phyloP scores from a whole-genome alignment of 2,888 invertebrate genomes.

The Cryptosula pallasiana region DNA sequence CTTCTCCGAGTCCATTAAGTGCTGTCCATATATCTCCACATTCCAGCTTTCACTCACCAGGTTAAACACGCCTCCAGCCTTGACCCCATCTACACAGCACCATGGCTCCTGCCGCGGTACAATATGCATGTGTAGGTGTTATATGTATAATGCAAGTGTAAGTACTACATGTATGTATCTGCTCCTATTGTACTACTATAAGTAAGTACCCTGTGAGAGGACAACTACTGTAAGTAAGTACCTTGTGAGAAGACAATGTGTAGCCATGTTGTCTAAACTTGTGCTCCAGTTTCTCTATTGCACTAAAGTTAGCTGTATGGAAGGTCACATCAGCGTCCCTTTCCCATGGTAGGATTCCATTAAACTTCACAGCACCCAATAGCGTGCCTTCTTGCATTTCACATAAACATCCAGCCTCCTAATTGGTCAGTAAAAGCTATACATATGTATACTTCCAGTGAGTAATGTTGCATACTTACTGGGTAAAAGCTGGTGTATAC shows the following conservation, averaged over 20 bases:
- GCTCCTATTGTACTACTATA: too few species aligned
- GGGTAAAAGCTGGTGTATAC: too few species aligned
- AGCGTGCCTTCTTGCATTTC: slow-evolving; percentile 42
- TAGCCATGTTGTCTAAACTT: slow-evolving; percentile 30
- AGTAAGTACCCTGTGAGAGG: too few species aligned
- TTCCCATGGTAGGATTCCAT: slow-evolving; percentile 46
- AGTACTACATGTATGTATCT: too few species aligned
- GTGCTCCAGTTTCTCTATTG: slow-evolving; percentile 29
- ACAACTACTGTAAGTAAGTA: too few species aligned
- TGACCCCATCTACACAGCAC: slow-evolving; percentile 32
- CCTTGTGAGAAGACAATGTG: too few species aligned
- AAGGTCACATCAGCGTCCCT: slow-evolving; percentile 41
- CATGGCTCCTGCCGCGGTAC: too few species aligned
- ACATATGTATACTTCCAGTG: too few species aligned
- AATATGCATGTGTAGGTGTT: too few species aligned
- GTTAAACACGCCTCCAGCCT: slow-evolving; percentile 33
- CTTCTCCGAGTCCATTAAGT: slow-evolving; percentile 35
- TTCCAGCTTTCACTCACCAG: slow-evolving; percentile 33
- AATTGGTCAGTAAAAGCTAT: too few species aligned
- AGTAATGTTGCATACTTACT: too few species aligned
- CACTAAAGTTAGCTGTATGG: slow-evolving; percentile 32
- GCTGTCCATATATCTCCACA: slow-evolving; percentile 41
- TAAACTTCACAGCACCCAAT: slow-evolving; percentile 48
- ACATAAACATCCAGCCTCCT: slow-evolving; percentile 34
- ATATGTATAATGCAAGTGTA: too few species aligned